Percentiles rank a stretch among this genome's conserved stretches.
Conservation (phyloP, 2,113 vertebrate genomes). For the Actinemys pallida region DNA sequence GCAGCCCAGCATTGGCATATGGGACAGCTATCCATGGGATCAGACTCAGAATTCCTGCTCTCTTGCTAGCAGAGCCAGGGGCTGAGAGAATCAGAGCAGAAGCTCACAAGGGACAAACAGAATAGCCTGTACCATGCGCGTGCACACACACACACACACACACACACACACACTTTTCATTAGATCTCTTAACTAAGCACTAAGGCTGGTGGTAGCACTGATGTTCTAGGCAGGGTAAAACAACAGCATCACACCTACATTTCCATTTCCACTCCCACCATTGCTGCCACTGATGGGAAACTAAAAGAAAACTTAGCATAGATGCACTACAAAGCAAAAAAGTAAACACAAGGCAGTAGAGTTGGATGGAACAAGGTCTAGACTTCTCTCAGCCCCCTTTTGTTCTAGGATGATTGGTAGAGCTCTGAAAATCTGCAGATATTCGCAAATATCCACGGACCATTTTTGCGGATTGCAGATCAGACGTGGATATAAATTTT, state of each 20-base stretch:
- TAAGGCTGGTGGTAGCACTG: background rate
- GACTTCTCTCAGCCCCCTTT: background rate
- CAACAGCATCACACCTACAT: background rate
- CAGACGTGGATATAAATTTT: no score
- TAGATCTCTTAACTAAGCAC: background rate
- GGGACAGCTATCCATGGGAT: background rate
- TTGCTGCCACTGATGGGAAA: background rate
- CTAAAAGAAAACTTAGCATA: background rate
- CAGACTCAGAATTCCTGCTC: background rate
- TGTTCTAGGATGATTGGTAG: background rate
- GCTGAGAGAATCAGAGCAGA: background rate
- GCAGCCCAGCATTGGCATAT: fast-evolving
- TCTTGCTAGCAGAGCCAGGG: background rate
- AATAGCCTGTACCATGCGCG: background rate
- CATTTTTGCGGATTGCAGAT: no score
- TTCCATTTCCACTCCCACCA: fast-evolving
- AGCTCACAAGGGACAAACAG: background rate
- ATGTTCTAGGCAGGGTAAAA: background rate
- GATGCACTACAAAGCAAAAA: background rate
- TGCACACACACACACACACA: no score
- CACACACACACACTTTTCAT: background rate
- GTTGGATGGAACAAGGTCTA: fast-evolving
- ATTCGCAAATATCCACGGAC: no score
- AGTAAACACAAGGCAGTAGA: background rate
- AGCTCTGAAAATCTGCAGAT: no score